Base-by-base conservation (phyloP, 2,888 invertebrate genomes). In the Anarsia innoxiella region DNA sequence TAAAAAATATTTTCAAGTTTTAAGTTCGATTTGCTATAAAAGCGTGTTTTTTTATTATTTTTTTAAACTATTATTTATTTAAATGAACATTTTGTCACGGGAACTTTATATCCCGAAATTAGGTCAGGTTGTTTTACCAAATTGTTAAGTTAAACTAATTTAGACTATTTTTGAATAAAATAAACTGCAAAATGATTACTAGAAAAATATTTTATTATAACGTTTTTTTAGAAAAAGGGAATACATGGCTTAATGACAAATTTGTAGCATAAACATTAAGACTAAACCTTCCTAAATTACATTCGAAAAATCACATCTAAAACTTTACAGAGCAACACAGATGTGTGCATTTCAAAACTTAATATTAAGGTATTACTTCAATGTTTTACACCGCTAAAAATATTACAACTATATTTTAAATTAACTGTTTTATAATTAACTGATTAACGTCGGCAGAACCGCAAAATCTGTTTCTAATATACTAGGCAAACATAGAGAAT, bases 131-230 rank as follows among this genome's bases (percentile, higher is more conserved):
- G n/a, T n/a, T n/a, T n/a, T n/a, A n/a, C n/a, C n/a, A n/a, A n/a
- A n/a, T n/a, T n/a, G n/a, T n/a, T n/a, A n/a, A n/a, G n/a, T n/a
- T n/a, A n/a, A n/a, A n/a, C n/a, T n/a, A n/a, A n/a, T n/a, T n/a
- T 8, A 19, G 19, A 5, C 19, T 19, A 19, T 8, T 19, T 19
- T 19, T 19, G 8, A 19, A 19, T 5, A 8, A 8, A 19, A 8
- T 5, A 3, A 19, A 19, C 19, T 19, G n/a, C n/a, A 40, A 48
- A 12, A 2, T 10, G 19, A 40, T 46, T 44, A 49, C 56, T 66
- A 45, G 42, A 63, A 68, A 69, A 67, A 67, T 69, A 68, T 65
- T 70, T 64, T 66, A 67, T 65, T 66, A 68, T 59, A 67, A 65
- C 61, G 58, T 56, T 57, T 48, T 46, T 61, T 65, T 65, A 59